phyloP scores from a whole-genome alignment of 2,888 invertebrate genomes.

The Drosophila mayaguana region DNA sequence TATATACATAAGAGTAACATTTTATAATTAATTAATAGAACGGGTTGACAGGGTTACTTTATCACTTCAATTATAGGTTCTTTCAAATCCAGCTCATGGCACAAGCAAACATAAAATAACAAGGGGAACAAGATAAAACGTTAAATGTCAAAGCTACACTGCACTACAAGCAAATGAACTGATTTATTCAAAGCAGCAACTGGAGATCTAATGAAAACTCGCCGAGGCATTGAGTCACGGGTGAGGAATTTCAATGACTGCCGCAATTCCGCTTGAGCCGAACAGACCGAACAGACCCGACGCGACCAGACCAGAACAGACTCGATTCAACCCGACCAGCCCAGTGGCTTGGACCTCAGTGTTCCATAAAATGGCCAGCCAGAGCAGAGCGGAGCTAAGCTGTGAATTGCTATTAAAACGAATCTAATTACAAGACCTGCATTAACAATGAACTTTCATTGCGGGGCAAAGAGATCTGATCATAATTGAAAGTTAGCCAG shows the following conservation, averaged over 20 bases:
- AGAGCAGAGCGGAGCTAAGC: not conserved
- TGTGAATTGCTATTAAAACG: not conserved
- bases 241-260: constrained; percentile 36
- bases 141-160: constrained; percentile 48
- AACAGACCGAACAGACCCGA: not conserved
- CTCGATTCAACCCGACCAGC: not conserved
- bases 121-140: not conserved
- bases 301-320: constrained; percentile 2
- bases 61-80: constrained; percentile 12
- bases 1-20: not conserved
- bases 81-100: constrained; percentile 11
- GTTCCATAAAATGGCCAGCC: not conserved
- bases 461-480: not conserved
- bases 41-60: not conserved
- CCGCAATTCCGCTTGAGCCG: constrained; percentile 14
- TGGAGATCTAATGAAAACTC: constrained; percentile 3
- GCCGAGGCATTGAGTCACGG: constrained; percentile 24
- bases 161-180: constrained; percentile 10
- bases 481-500: not conserved
- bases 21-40: not conserved
- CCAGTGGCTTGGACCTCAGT: not conserved
- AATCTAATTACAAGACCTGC: constrained; percentile 5
- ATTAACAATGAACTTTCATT: constrained; percentile 1
- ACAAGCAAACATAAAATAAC: not conserved
- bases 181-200: constrained; percentile 35